These are phyloP conservation scores for Tarsius wallacei DNA, from an alignment of 2,797 vertebrate genomes.

Conservation along the genomic window DNA sequence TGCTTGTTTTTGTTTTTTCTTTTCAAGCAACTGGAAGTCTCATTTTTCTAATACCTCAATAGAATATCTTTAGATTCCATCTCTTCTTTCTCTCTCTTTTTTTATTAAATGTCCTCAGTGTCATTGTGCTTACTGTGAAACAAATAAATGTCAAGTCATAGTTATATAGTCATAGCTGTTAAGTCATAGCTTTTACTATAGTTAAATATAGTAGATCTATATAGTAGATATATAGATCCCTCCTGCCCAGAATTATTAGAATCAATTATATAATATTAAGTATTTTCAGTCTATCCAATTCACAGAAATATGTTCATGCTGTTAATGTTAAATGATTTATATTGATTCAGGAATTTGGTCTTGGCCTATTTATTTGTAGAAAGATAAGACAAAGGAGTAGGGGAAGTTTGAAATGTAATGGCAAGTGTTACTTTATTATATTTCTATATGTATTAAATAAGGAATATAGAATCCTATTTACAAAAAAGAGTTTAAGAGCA, in stretches of 20 bases:
- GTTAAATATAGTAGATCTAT: background rate
- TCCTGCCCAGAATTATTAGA: background rate
- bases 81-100: background rate
- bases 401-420: background rate
- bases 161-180: background rate
- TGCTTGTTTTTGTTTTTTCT: background rate
- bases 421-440: constrained; percentile 13
- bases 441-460: background rate
- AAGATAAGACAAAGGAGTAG: background rate
- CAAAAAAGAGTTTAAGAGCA: constrained; percentile 45
- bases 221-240: background rate
- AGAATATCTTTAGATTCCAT: constrained; percentile 35
- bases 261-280: background rate
- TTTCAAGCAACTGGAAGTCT: background rate
- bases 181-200: constrained; percentile 23
- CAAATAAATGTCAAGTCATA: constrained; percentile 2
- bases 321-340: background rate
- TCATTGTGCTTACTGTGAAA: constrained; percentile 3
- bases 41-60: constrained; percentile 26
- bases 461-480: background rate
- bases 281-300: background rate
- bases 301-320: constrained; percentile 17
- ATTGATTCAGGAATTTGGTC: constrained; percentile 9
- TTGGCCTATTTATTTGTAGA: constrained; percentile 1
- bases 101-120: background rate